These are phyloP conservation scores for Dipodomys merriami DNA, from an alignment of 2,113 vertebrate species.

Conservation along the genomic window DNA sequence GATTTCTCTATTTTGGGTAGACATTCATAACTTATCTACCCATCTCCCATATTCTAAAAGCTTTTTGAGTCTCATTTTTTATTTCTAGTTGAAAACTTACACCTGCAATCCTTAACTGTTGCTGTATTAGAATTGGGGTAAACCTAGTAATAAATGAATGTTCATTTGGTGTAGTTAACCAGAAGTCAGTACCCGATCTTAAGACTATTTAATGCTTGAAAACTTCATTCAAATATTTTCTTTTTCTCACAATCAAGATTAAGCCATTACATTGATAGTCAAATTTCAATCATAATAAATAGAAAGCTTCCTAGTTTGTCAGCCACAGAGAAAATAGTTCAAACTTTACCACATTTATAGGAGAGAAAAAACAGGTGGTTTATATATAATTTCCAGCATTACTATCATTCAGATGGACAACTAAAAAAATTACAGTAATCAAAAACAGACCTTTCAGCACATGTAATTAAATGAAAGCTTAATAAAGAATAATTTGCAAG, in stretches of 20 bases:
- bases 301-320: conserved; percentile 81
- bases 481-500: conserved; percentile 92
- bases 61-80: neutral
- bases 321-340: conserved; percentile 79
- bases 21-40: neutral
- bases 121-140: conserved; percentile 17
- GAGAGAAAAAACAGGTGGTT: conserved; percentile 86
- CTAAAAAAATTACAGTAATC: conserved; percentile 90
- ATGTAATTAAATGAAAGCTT: conserved; percentile 91
- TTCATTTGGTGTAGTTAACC: conserved; percentile 38
- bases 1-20: neutral
- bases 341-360: conserved; percentile 84
- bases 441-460: conserved; percentile 90
- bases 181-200: conserved; percentile 66
- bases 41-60: neutral
- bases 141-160: conserved; percentile 34
- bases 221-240: conserved; percentile 69
- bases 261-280: conserved; percentile 82
- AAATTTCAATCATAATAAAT: conserved; percentile 77
- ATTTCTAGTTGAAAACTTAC: neutral
- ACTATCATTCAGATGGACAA: conserved; percentile 90
- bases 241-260: conserved; percentile 78
- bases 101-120: neutral
- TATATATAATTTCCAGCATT: conserved; percentile 87
- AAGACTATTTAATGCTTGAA: conserved; percentile 66